Base-by-base conservation (phyloP, 2,797 vertebrate species). In the Sebastes goodei region DNA sequence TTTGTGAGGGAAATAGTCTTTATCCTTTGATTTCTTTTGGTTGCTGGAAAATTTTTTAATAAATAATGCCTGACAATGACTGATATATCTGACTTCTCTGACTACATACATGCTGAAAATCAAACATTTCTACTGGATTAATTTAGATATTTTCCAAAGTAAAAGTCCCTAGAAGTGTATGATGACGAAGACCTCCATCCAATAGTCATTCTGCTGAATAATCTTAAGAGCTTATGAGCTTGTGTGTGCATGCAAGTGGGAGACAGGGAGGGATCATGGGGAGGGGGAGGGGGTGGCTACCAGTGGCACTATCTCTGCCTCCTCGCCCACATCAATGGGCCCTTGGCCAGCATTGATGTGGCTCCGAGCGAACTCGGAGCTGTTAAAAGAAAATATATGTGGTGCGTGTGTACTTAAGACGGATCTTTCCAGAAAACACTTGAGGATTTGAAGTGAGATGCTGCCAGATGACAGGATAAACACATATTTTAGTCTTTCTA, bases 341-440 rank as follows among this genome's bases (percentile, higher is more conserved):
- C 79, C 71, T 61, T 8, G 35, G 69, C 84, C 80, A 79, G 82
- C 84, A 75, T 91, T 88, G 89, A 91, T 93, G 93, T 92, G 88
- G 91, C 85, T 88, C 84, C 62, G 63, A 86, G 82, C 78, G 90
- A 89, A 92, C 86, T 78, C 74, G 52, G 76, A 88, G 92, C 85
- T 87, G 85, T 80, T 92, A 93, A 92, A 82, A 72, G 87, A 82
- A 93, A 93, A 85, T 89, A 90, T 64, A 86, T 93, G 92, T 56
- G 32, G 46, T 27, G 62, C 76, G 20, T 20, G 55, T 52, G 21
- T 10, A 21, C 76, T 87, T 78, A 55, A 78, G 72, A 80, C 1
- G 52, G 74, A 81, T 86, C 69, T 81, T 76, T 87, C 81, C 71
- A 80, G 62, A 80, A 46, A 80, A 83, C 78, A 59, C 82, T 79